Conservation (phyloP, 2,888 invertebrate genomes). For the Eilema caniola region DNA sequence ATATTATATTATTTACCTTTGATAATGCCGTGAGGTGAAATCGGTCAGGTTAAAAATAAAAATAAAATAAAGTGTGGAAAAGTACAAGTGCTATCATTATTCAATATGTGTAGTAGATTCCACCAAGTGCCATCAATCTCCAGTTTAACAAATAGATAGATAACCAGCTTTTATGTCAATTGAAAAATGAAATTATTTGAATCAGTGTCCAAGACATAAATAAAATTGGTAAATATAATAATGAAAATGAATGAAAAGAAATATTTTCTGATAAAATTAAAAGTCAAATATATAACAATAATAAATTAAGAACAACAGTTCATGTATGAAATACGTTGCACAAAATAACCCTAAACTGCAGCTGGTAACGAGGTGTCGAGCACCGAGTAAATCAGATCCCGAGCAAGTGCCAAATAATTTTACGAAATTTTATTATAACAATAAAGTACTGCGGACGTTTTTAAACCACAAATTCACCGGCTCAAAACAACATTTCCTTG, state of each 20-base stretch:
- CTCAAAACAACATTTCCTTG: constrained; percentile 69
- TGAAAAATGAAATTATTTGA: neutral
- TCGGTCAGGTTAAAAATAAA: no score
- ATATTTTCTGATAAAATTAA: neutral
- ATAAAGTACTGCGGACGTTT: constrained; percentile 71
- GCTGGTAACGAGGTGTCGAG: constrained; percentile 57
- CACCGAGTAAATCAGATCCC: constrained; percentile 65
- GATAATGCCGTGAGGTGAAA: no score
- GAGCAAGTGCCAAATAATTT: constrained; percentile 72
- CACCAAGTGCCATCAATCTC: no score
- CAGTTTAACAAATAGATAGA: no score
- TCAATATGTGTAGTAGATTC: no score
- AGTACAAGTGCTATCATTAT: no score
- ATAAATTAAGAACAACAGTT: constrained; percentile 34
- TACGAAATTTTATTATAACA: constrained; percentile 74
- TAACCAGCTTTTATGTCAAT: neutral
- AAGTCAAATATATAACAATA: constrained; percentile 28
- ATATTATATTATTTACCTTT: no score
- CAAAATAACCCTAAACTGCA: constrained; percentile 58
- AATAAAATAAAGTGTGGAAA: no score
- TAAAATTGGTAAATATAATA: neutral
- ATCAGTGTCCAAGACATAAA: neutral
- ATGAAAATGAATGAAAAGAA: no score
- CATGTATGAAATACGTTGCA: constrained; percentile 41
- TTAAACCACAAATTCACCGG: constrained; percentile 69